Evolutionary conservation across 2,888 invertebrate species (phyloP), one percentile per base, ranked within the genome.

Genomic region (Pseudococcus jackbeardsleyi): DNA sequence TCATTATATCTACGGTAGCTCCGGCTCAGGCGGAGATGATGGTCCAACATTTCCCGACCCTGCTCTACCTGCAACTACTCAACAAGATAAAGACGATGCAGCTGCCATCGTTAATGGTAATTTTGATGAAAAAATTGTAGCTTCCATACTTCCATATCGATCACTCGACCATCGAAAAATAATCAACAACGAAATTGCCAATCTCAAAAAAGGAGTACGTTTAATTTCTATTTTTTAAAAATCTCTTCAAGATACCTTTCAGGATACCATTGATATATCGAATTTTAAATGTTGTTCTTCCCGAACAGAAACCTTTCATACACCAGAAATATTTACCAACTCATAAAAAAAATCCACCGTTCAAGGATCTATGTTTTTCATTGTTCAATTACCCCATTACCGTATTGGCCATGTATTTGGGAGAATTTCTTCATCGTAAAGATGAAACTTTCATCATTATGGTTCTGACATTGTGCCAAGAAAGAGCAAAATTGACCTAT

Each of bases 11-110:
- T 12, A 12, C 12, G 8, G 9, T 46, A 7, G 26, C 26, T 33
- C 26, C 26, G 46, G 12, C 8, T 9, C 17, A 5, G 59, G 8
- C 5, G 1, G 1, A 33, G 26, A 33, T 3, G 59, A 59, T 7
- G n/a, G 59, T 59, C n/a, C n/a, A n/a, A 15, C 50, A 17, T 50
- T 15, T 17, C 7, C 15, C 0, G n/a, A 7, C 7, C n/a, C 59
- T n/a, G 7, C 7, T 3, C 59, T 59, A 59, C 59, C 59, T n/a
- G 15, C 59, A 15, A 7, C 59, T 3, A 59, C 0, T 59, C n/a
- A 59, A 5, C 59, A 59, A n/a, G 79, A 79, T 79, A 39, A 79
- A 79, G n/a, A 42, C 15, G 68, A 68, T 15, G 79, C 79, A 2
- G n/a, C n/a, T 1, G n/a, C 15, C 4, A 79, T 79, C 1, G 42